Evolutionary conservation across 1,140 invertebrate species (phyloP), one percentile per base, ranked within the genome.

Genomic region (Cotesia typhae): DNA sequence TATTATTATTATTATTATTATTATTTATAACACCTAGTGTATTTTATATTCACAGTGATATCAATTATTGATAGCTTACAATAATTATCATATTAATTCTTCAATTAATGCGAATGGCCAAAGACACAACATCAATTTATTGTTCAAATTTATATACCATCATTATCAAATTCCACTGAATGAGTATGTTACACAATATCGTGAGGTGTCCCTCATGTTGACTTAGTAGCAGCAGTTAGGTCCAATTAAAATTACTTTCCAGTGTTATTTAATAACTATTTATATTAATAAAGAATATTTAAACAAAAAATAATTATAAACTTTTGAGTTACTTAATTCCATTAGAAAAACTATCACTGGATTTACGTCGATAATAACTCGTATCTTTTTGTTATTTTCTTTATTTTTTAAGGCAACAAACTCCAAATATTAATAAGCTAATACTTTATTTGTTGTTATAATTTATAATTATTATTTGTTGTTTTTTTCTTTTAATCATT

Each of bases 381-480:
- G 6, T 9, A 47, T 10, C 10, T 47, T 47, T 9, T 47, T 7
- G 2, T 35, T 37, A 35, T 20, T 28, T 61, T 28, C 35, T 61
- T 35, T 17, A 28, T 36, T 61, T 12, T 64, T 64, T 64, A 64
- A 64, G 61, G 61, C 61, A 64, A 64, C 61, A 47, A 64, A 64
- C 61, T 64, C 37, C n/a, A 64, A 37, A 64, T 55, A 55, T 64
- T 64, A 35, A 28, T 61, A 47, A 64, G 61, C 36, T 64, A 64
- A 64, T 64, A 64, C 61, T 64, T 64, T 52, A 41, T 36, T 60
- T 20, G 53, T 36, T 41, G 12, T 52, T 7, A 20, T 28, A 28
- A 28, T 17, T n/a, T 52, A 9, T 51, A 4, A 41, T 9, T 51
- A 52, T 41, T 20, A 14, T 52, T 28, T 51, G 12, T 52, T 66